Evolutionary conservation across 2,113 vertebrate genomes (phyloP).

Genomic region (Oenanthe oenanthe): DNA sequence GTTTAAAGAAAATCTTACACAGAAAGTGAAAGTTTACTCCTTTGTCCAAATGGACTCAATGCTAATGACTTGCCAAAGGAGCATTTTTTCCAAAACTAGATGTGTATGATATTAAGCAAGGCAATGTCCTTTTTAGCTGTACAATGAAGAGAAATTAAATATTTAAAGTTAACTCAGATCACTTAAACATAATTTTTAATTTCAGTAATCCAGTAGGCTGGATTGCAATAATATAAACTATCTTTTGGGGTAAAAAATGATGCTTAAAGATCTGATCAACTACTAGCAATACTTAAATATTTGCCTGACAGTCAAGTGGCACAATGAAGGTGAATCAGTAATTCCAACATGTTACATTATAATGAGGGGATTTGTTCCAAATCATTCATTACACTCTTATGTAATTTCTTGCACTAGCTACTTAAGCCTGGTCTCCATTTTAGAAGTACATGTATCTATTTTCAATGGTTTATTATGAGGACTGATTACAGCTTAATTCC

Average conservation of each 20-base stretch:
- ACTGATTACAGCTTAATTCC: constrained; percentile 39
- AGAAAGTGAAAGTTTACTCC: background rate
- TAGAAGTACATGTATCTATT: constrained; percentile 50
- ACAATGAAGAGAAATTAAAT: background rate
- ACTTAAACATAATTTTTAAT: background rate
- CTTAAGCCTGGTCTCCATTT: background rate
- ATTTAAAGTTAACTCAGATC: constrained; percentile 1
- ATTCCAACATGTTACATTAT: background rate
- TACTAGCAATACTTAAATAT: background rate
- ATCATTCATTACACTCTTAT: background rate
- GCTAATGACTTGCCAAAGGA: constrained; percentile 65
- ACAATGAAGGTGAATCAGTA: background rate
- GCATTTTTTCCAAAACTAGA: background rate
- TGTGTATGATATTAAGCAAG: background rate
- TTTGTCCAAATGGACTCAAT: background rate
- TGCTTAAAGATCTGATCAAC: background rate
- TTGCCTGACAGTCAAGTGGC: constrained; percentile 10
- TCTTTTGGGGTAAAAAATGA: background rate
- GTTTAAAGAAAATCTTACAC: background rate
- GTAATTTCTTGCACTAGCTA: constrained; percentile 53
- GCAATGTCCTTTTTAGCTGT: background rate
- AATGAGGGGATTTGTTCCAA: constrained; percentile 7
- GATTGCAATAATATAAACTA: background rate
- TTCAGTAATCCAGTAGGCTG: constrained; percentile 19
- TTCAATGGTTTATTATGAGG: constrained; percentile 58